Conservation (phyloP, 1,140 invertebrate genomes). For the Tribolium castaneum region DNA sequence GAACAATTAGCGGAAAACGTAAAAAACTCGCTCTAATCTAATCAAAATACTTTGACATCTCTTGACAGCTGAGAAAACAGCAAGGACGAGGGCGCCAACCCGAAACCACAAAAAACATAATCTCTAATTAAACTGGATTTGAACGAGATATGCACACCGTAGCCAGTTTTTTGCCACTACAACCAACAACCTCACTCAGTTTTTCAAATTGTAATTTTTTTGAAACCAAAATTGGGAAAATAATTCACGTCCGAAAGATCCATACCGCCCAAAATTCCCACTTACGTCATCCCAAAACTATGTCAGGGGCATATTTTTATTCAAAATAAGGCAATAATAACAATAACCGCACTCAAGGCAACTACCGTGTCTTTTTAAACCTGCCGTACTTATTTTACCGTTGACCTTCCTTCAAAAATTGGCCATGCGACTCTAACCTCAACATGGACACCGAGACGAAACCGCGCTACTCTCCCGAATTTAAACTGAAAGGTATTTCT, state of each 20-base stretch:
- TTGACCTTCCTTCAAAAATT: not conserved
- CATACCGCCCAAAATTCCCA: not conserved
- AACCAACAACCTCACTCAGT: no score
- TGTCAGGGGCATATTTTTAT: constrained; percentile 5
- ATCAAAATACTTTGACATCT: constrained; percentile 49
- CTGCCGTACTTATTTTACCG: not conserved
- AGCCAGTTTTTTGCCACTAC: no score
- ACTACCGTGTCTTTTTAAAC: not conserved
- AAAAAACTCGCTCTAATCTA: constrained; percentile 46
- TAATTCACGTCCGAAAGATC: not conserved
- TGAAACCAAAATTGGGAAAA: not conserved
- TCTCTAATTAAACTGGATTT: not conserved
- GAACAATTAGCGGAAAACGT: constrained; percentile 20
- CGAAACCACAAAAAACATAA: not conserved
- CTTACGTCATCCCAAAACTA: constrained; percentile 1
- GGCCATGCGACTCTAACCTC: not conserved
- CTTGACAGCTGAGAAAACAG: constrained; percentile 45
- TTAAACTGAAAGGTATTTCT: constrained; percentile 37
- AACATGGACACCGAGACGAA: not conserved
- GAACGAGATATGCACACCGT: no score
- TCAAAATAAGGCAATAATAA: not conserved
- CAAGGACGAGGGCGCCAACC: not conserved
- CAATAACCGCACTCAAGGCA: not conserved
- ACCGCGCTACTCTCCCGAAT: constrained; percentile 30
- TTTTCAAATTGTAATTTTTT: not conserved